A percentile compares a stretch with the other conserved stretches of the same genome.
Conservation (phyloP, 64 coral and sea anemone genomes). For the Cladopsammia gracilis region DNA sequence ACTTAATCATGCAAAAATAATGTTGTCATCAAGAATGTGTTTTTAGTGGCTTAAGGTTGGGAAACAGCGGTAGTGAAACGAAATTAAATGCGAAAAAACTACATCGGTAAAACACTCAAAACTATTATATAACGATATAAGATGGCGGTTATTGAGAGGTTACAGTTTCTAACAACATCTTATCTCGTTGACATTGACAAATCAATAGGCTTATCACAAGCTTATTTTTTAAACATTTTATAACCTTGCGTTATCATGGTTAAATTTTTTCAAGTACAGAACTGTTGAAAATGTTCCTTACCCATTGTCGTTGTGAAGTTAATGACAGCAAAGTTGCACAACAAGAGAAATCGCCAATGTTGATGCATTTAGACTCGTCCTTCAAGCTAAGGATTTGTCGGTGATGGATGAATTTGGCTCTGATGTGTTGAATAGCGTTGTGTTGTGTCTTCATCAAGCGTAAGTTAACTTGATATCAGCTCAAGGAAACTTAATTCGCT, state of each 20-base stretch:
- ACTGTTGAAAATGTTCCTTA: background rate
- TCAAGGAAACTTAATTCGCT: background rate
- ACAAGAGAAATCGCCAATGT: background rate
- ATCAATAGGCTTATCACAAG: too few relatives aligned
- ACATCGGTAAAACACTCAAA: too few relatives aligned
- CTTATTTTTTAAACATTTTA: background rate
- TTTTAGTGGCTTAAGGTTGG: too few relatives aligned
- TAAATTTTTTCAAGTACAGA: background rate
- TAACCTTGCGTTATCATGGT: background rate
- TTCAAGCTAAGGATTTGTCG: background rate
- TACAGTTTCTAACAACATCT: too few relatives aligned
- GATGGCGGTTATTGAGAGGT: too few relatives aligned
- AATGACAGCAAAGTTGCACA: background rate
- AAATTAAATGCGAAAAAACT: too few relatives aligned
- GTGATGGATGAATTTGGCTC: background rate
- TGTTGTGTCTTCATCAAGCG: background rate
- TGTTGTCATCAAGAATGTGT: too few relatives aligned
- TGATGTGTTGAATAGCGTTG: too few relatives aligned
- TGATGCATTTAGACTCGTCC: background rate
- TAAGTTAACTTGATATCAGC: background rate
- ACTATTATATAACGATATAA: too few relatives aligned
- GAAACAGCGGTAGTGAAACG: too few relatives aligned
- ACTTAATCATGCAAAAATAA: too few relatives aligned
- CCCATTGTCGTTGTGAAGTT: conserved; percentile 15
- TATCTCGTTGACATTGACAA: too few relatives aligned